Base-by-base conservation (phyloP, 1,140 invertebrate species). In the Acyrthosiphon pisum region DNA sequence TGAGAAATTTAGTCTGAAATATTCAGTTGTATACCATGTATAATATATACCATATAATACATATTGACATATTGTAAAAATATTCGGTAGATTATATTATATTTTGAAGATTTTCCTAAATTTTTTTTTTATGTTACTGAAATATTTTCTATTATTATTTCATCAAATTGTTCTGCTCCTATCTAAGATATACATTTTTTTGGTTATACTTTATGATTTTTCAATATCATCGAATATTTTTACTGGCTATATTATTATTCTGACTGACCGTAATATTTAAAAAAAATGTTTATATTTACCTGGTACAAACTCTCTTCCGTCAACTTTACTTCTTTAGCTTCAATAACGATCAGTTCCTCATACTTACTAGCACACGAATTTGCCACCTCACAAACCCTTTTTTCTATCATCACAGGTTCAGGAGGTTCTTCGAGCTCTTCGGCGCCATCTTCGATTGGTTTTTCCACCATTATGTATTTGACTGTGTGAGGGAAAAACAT, bases 401-500 rank as follows among this genome's bases (percentile, higher is more conserved):
- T 81, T 41, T 86, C 14, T 37, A 83, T 18, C 81, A 93, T 93
- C 93, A 94, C 56, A 93, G 93, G 44, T 92, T 94, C 93, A 94
- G 93, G 53, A 94, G 68, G 84, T 94, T 94, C 68, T 93, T 94
- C 30, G 93, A 93, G 22, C 92, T 93, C 37, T 37, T 93, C 87
- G 93, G 93, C 20, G 93, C 91, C n/a, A 83, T 93, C 44, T 50
- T 93, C 60, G 93, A 94, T 14, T 86, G 93, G 76, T 90, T 93
- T 87, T 94, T 94, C 50, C 68, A 93, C 48, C 68, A 56, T 46
- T 50, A 84, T 81, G 18, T 94, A 94, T 20, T 93, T 84, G 35
- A 94, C 93, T n/a, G 94, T 94, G n/a, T 94, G 94, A 41, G 94
- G 94, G 53, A 94, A 94, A 83, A 94, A 94, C 41, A 94, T 18